Evolutionary conservation across 2,888 invertebrate species (phyloP).

Genomic region (Athalia cordata): DNA sequence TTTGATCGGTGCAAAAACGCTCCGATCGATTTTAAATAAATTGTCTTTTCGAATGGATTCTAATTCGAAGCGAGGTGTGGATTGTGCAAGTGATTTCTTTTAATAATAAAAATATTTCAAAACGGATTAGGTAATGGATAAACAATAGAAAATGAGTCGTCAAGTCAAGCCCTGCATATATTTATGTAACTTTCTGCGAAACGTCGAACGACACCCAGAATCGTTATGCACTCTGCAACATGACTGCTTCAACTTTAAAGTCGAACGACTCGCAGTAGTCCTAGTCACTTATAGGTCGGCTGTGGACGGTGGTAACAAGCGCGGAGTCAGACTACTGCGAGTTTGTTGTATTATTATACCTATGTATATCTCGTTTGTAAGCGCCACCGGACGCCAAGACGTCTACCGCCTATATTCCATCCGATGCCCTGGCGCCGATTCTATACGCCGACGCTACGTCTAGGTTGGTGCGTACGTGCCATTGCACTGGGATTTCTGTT

Average conservation of each 20-base stretch:
- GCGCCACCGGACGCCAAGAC: slow-evolving; percentile 21
- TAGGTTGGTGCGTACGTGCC: slow-evolving; percentile 5
- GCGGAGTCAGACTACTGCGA: slow-evolving; percentile 29
- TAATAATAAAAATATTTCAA: too few relatives aligned
- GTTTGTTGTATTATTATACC: background rate
- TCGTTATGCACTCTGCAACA: too few relatives aligned
- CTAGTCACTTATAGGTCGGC: background rate
- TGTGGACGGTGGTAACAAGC: slow-evolving; percentile 4
- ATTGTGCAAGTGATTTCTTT: too few relatives aligned
- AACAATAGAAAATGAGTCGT: too few relatives aligned
- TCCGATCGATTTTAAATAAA: too few relatives aligned
- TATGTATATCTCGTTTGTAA: slow-evolving; percentile 4
- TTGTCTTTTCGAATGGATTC: too few relatives aligned
- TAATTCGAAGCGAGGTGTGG: too few relatives aligned
- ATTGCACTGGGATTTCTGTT: background rate
- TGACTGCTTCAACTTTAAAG: background rate
- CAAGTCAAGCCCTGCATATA: too few relatives aligned
- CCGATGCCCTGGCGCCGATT: slow-evolving; percentile 23
- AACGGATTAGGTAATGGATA: too few relatives aligned
- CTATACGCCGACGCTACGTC: background rate
- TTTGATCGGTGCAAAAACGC: too few relatives aligned
- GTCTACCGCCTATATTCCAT: slow-evolving; percentile 27
- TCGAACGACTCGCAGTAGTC: slow-evolving; percentile 23
- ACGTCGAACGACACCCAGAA: too few relatives aligned
- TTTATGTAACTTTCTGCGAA: too few relatives aligned